phyloP scores from a whole-genome alignment of 1,140 invertebrate genomes.

The Scylla paramamosain region DNA sequence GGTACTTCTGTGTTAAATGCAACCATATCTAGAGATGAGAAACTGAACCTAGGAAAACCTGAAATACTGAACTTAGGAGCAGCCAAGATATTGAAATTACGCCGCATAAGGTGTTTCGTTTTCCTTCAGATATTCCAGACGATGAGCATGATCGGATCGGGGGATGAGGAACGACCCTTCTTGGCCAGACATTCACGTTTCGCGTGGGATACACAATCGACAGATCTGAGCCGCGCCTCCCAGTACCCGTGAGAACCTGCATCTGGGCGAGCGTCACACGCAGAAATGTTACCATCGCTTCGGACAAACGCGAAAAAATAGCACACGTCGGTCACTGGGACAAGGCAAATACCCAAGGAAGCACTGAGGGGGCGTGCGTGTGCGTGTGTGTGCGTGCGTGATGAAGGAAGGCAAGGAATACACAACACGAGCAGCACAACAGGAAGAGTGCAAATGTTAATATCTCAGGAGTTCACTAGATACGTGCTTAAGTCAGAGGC shows the following conservation, averaged over 20 bases:
- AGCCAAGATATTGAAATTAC: no score
- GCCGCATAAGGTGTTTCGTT: neutral
- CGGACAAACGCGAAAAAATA: constrained; percentile 9
- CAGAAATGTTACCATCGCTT: neutral
- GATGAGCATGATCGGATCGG: neutral
- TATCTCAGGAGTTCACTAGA: neutral
- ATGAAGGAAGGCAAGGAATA: neutral
- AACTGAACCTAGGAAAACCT: no score
- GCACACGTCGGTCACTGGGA: neutral
- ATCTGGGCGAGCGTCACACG: neutral
- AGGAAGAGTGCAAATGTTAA: neutral
- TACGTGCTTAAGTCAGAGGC: neutral
- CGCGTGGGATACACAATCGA: neutral
- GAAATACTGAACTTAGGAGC: no score
- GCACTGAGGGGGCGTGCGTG: neutral
- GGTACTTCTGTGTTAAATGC: no score
- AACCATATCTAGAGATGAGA: no score
- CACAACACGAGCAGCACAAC: neutral
- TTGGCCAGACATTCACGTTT: neutral
- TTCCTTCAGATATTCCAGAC: neutral
- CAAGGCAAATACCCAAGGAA: neutral
- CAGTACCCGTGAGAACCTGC: neutral
- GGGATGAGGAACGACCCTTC: neutral
- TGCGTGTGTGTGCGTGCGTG: no score
- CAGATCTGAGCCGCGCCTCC: neutral